Evolutionary conservation across 2,113 vertebrate genomes (phyloP).

Genomic region (Cynopterus brachyotis): DNA sequence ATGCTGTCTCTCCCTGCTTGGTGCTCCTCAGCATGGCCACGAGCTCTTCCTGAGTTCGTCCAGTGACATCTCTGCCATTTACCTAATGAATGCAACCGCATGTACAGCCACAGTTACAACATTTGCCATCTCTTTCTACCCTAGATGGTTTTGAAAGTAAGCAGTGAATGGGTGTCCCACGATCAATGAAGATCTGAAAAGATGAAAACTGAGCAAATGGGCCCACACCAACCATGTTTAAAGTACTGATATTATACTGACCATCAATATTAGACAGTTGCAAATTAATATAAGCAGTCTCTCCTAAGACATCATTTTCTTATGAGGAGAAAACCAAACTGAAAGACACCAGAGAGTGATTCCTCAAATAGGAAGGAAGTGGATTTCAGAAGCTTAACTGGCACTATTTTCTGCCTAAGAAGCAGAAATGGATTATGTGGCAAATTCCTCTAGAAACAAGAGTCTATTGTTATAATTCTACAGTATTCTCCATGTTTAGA

Average conservation of each 20-base stretch:
- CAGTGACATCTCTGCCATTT: constrained; percentile 92
- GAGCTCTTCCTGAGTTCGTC: constrained; percentile 94
- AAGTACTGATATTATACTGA: neutral
- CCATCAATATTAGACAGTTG: neutral
- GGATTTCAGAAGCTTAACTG: neutral
- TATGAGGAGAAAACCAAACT: neutral
- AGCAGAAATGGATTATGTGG: neutral
- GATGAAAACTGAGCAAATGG: neutral
- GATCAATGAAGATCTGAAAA: neutral
- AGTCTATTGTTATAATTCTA: neutral
- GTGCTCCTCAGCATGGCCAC: constrained; percentile 96
- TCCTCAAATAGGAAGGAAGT: neutral
- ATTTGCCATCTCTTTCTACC: neutral
- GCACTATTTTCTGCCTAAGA: neutral
- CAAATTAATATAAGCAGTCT: neutral
- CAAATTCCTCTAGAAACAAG: neutral
- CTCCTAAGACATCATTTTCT: neutral
- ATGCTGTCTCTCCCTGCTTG: constrained; percentile 93
- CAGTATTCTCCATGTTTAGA: neutral
- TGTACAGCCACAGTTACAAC: neutral
- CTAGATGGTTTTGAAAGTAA: neutral
- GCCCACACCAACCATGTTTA: neutral
- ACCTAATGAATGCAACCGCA: constrained; percentile 83
- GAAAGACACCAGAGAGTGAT: neutral
- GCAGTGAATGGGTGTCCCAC: neutral